phyloP scores from a whole-genome alignment of 1,140 invertebrate genomes.

The Hycleus phaleratus region DNA sequence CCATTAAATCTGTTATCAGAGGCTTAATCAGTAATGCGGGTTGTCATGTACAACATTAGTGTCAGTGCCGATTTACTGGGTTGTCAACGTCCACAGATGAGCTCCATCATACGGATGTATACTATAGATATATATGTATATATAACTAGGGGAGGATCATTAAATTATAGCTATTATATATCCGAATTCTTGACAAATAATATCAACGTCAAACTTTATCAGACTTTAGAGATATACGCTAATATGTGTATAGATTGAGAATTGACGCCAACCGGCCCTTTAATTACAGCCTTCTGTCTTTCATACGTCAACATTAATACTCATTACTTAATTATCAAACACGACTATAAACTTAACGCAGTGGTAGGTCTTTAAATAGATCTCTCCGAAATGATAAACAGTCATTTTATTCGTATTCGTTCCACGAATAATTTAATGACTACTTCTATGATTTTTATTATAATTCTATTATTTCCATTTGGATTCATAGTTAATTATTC shows the following conservation, averaged over 20 bases:
- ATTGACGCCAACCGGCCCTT: neutral
- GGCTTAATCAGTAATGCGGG: conserved; percentile 29
- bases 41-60: conserved; percentile 38
- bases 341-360: too few species aligned
- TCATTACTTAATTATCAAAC: neutral
- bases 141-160: conserved; percentile 19
- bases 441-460: too few species aligned
- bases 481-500: too few species aligned
- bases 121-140: neutral
- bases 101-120: conserved; percentile 15
- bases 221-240: neutral
- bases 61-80: conserved; percentile 32
- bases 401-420: neutral
- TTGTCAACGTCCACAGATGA: conserved; percentile 32
- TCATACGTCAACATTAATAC: conserved; percentile 5
- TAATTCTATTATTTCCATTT: too few species aligned
- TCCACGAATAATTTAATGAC: neutral
- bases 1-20: conserved; percentile 28
- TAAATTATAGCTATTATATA: conserved; percentile 22
- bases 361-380: too few species aligned
- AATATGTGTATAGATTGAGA: too few species aligned
- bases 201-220: conserved; percentile 18
- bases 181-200: conserved; percentile 19
- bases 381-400: too few species aligned
- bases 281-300: conserved; percentile 8